phyloP scores from a whole-genome alignment of 2,797 vertebrate species.

The Etheostoma nigrum region DNA sequence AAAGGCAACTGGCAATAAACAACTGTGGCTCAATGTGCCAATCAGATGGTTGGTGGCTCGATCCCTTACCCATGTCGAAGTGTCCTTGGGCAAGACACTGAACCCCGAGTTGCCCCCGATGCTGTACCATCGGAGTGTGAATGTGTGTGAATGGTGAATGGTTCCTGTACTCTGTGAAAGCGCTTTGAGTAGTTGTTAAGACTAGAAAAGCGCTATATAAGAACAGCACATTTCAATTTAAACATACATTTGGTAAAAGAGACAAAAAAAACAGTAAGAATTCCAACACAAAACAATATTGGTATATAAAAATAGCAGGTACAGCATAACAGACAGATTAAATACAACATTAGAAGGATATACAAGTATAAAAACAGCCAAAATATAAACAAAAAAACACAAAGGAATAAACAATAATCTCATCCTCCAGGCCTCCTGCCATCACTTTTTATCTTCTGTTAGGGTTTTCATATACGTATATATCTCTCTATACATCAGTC shows the following conservation, averaged over 20 bases:
- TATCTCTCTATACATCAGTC: constrained; percentile 67
- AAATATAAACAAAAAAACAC: constrained; percentile 38
- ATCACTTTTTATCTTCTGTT: constrained; percentile 43
- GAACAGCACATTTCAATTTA: no score
- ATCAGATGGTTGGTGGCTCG: no score
- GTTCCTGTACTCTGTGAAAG: no score
- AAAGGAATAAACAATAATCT: constrained; percentile 49
- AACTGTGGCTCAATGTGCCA: background rate
- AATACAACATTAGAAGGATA: constrained; percentile 9
- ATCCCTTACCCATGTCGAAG: no score
- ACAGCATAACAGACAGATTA: background rate
- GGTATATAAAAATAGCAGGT: no score
- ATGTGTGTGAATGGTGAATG: no score
- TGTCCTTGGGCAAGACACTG: no score
- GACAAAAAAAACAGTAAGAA: constrained; percentile 8
- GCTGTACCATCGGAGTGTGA: no score
- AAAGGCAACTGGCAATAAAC: background rate
- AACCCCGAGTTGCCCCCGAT: no score
- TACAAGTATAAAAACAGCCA: constrained; percentile 33
- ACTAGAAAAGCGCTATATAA: no score
- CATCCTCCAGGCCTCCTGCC: constrained; percentile 16
- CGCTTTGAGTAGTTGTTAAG: no score
- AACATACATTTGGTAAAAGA: background rate
- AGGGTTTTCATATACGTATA: constrained; percentile 45
- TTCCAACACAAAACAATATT: background rate